Base-by-base conservation (phyloP, 37 sponge, comb jelly and placozoan genomes). In the Ianthella basta region DNA sequence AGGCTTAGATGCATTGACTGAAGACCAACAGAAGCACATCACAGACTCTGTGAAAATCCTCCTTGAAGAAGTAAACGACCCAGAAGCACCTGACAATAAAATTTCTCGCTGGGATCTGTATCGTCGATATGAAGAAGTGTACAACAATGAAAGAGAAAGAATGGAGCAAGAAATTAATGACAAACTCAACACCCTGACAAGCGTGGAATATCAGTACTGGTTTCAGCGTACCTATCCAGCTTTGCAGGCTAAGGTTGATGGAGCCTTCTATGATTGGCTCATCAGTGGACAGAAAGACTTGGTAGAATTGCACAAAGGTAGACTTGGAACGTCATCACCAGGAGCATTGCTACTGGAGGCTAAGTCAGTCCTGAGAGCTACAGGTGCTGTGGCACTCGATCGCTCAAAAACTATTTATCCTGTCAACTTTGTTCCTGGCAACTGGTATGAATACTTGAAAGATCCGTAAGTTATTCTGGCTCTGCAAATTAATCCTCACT, bases 381-480 rank as follows among this genome's bases (percentile, higher is more conserved):
- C 90, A 23, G 90, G 86, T 36, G 61, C 86, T 1, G 25, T 19
- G 20, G 82, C 90, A 12, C 79, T 90, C 4, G 90, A 90, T 78
- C 86, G 90, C 19, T 78, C 90, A 19, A 54, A 82, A 16, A 90
- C 82, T n/a, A 64, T 90, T 4, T 90, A 90, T 78, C 90, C 90
- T 27, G 87, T 90, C 34, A 82, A 59, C 40, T 86, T 86, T 55
- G 87, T 74, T 21, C 90, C 90, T 15, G 61, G 75, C 37, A 86
- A 90, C 78, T 90, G 90, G 90, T 90, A 73, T 73, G 64, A 73
- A 30, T 90, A 86, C 36, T 41, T 75, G n/a, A 87, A 73, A 19
- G 81, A 87, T 41, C 78, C 78, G 78, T 75, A 75, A 75, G 78
- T 50, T 70, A 25, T 10, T 8, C 3, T 44, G 50, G 50, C 6